These are phyloP conservation scores for Siniperca undulata DNA, from an alignment of 2,797 vertebrate species.

Conservation along the genomic window DNA sequence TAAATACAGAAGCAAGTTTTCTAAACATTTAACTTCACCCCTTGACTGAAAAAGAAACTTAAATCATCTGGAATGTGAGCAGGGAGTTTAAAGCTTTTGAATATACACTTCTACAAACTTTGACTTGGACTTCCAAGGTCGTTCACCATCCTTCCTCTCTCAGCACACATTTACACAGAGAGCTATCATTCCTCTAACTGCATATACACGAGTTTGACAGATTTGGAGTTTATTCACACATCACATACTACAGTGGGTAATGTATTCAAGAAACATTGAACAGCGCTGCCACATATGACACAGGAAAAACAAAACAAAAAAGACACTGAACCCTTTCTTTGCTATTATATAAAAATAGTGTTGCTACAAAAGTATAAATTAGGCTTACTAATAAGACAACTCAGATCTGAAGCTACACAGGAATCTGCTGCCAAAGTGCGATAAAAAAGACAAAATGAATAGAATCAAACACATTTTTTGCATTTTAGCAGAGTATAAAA, in stretches of 20 bases:
- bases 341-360: conserved; percentile 99
- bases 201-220: conserved; percentile 60
- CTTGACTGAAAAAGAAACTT: background rate
- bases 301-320: conserved; percentile 71
- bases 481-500: conserved; percentile 84
- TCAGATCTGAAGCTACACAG: conserved; percentile 92
- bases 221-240: conserved; percentile 93
- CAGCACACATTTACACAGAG: background rate
- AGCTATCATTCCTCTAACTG: background rate
- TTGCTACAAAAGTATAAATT: conserved; percentile 99
- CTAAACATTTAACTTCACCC: conserved; percentile 17
- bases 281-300: conserved; percentile 89
- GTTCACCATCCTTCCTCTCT: background rate
- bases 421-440: conserved; percentile 95
- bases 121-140: background rate
- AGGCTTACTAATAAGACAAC: conserved; percentile 98
- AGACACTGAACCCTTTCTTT: conserved; percentile 89
- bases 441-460: conserved; percentile 84
- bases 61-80: background rate
- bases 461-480: conserved; percentile 81
- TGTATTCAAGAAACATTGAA: conserved; percentile 94
- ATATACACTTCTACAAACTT: background rate
- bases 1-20: conserved; percentile 35
- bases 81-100: conserved; percentile 5
- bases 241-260: conserved; percentile 97